Percentiles rank a stretch among this genome's conserved stretches.
Conservation (phyloP, 2,888 invertebrate species). For the Melangyna quadrimaculata region DNA sequence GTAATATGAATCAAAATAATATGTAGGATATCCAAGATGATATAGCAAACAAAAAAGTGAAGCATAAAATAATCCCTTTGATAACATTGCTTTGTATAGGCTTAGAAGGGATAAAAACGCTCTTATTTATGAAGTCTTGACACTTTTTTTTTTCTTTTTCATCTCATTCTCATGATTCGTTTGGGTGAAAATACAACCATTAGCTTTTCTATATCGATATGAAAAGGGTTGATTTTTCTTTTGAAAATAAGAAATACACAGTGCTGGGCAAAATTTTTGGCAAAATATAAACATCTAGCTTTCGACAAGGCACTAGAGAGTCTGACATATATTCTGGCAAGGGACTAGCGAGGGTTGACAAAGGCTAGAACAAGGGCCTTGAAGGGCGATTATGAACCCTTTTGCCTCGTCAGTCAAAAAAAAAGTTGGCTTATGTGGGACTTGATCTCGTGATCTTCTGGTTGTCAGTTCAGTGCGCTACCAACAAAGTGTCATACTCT, state of each 20-base stretch:
- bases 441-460: no score
- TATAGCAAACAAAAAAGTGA: not conserved
- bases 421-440: no score
- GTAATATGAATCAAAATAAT: constrained; percentile 27
- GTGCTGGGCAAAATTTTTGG: not conserved
- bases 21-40: not conserved
- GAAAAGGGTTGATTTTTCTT: not conserved
- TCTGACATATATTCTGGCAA: no score
- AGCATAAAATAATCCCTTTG: constrained; percentile 32
- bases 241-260: not conserved
- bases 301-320: no score
- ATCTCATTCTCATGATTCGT: not conserved
- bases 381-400: no score
- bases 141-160: not conserved
- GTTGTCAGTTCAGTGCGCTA: no score
- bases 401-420: no score
- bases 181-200: not conserved
- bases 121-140: constrained; percentile 21
- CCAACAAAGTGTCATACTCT: no score
- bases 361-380: no score
- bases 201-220: not conserved
- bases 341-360: no score
- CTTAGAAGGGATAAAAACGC: constrained; percentile 5
- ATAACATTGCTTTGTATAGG: constrained; percentile 14
- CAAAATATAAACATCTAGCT: no score